Conservation (phyloP, 2,888 invertebrate species). For the Trachelus troglodyta region DNA sequence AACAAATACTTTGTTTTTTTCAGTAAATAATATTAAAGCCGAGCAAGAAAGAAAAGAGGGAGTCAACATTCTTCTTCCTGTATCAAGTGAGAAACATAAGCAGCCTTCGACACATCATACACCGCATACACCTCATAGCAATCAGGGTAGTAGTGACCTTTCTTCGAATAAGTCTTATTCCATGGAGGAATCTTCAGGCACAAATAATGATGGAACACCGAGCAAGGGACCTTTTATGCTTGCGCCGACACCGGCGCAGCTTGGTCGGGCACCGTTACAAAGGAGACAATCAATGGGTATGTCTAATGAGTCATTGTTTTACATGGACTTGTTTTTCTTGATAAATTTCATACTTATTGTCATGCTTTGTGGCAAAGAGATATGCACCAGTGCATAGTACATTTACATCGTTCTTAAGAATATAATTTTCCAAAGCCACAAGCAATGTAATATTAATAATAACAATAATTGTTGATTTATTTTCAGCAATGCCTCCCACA, state of each 20-base stretch:
- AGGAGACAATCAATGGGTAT: constrained; percentile 86
- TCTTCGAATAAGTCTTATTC: constrained; percentile 48
- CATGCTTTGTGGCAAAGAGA: background rate
- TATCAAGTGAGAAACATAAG: constrained; percentile 53
- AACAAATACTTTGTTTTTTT: constrained; percentile 18
- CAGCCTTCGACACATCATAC: constrained; percentile 58
- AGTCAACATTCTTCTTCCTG: constrained; percentile 38
- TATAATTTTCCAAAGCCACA: background rate
- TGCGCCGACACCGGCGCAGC: constrained; percentile 94
- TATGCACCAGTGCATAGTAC: background rate
- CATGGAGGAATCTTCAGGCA: constrained; percentile 49
- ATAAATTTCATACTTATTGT: background rate
- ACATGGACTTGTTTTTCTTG: background rate
- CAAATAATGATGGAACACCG: constrained; percentile 48
- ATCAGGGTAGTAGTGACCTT: constrained; percentile 48
- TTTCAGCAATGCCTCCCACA: constrained; percentile 56
- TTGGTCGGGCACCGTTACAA: constrained; percentile 90
- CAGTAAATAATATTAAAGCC: constrained; percentile 52
- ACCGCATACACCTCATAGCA: constrained; percentile 56
- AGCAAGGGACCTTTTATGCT: constrained; percentile 75
- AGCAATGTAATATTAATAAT: background rate
- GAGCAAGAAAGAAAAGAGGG: constrained; percentile 56
- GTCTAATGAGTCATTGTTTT: constrained; percentile 26
- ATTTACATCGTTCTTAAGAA: background rate
- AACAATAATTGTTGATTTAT: background rate